phyloP scores from a whole-genome alignment of 2,888 invertebrate species.

The Drosophila neoperkinsi region DNA sequence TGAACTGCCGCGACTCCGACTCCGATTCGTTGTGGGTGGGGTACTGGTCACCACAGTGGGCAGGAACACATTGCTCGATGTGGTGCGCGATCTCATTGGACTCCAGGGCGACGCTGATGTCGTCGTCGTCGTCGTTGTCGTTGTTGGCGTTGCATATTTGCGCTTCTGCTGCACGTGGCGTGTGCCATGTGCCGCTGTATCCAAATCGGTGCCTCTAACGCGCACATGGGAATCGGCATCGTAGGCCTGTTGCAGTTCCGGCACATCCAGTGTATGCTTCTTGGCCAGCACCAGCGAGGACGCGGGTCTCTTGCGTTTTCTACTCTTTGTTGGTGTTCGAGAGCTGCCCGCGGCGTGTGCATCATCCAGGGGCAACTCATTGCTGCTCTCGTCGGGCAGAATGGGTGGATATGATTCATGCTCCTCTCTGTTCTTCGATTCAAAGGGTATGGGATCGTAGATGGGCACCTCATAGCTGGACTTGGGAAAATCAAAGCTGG shows the following conservation, averaged over 20 bases:
- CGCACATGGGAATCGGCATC: conserved; percentile 60
- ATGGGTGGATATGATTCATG: conserved; percentile 82
- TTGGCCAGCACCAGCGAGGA: conserved; percentile 51
- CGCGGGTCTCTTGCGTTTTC: conserved; percentile 67
- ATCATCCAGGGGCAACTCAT: conserved; percentile 59
- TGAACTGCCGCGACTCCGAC: conserved; percentile 44
- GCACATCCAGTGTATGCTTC: conserved; percentile 81
- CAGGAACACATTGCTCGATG: conserved; percentile 40
- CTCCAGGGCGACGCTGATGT: conserved; percentile 73
- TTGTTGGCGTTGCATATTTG: conserved; percentile 25
- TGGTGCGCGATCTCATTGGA: conserved; percentile 75
- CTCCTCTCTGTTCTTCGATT: conserved; percentile 73
- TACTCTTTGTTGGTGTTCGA: conserved; percentile 37
- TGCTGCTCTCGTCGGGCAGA: conserved; percentile 23
- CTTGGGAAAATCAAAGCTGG: conserved; percentile 83
- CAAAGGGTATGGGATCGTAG: conserved; percentile 83
- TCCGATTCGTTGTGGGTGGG: conserved; percentile 10
- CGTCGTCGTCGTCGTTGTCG: conserved; percentile 17
- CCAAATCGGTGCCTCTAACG: conserved; percentile 43
- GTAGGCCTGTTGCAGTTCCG: conserved; percentile 83
- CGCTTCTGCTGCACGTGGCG: conserved; percentile 66
- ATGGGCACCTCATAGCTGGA: conserved; percentile 85
- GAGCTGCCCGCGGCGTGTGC: conserved; percentile 56
- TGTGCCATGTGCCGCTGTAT: conserved; percentile 73
- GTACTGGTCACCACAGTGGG: conserved; percentile 62